These are phyloP conservation scores for Chrysolina haemoptera DNA, from an alignment of 2,888 invertebrate genomes.

Conservation along the genomic window DNA sequence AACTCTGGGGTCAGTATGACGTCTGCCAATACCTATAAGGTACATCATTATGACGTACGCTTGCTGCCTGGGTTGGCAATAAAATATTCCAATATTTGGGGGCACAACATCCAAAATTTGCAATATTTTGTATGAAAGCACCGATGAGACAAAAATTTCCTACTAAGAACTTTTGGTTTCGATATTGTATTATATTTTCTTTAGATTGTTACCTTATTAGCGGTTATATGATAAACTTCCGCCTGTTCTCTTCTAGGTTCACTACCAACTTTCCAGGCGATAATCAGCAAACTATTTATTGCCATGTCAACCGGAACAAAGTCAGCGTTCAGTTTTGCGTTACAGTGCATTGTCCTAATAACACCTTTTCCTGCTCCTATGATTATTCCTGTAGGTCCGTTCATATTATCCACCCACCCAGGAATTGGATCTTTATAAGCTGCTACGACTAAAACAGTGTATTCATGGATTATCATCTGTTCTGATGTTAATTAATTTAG, in stretches of 20 bases:
- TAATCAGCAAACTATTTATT: constrained; percentile 84
- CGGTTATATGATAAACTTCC: constrained; percentile 64
- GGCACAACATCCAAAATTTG: background rate
- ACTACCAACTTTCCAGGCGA: constrained; percentile 78
- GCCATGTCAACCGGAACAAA: constrained; percentile 85
- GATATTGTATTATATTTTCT: background rate
- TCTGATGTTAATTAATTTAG: background rate
- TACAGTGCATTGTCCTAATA: constrained; percentile 87
- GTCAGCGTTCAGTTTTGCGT: constrained; percentile 76
- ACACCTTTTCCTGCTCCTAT: constrained; percentile 89
- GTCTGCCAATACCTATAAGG: too few species aligned
- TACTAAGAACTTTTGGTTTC: too few species aligned
- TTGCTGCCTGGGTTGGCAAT: too few species aligned
- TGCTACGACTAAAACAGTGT: constrained; percentile 80
- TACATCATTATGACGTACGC: too few species aligned
- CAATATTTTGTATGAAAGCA: background rate
- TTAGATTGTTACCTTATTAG: constrained; percentile 58
- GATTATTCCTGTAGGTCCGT: constrained; percentile 90
- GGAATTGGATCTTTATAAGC: constrained; percentile 83
- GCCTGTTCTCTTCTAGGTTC: constrained; percentile 51
- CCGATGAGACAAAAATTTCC: background rate
- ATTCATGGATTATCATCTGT: background rate
- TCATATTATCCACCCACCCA: constrained; percentile 94
- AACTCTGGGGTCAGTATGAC: too few species aligned
- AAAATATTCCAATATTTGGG: too few species aligned